phyloP scores from a whole-genome alignment of 2,113 vertebrate species.

The Myiagra hebetior region DNA sequence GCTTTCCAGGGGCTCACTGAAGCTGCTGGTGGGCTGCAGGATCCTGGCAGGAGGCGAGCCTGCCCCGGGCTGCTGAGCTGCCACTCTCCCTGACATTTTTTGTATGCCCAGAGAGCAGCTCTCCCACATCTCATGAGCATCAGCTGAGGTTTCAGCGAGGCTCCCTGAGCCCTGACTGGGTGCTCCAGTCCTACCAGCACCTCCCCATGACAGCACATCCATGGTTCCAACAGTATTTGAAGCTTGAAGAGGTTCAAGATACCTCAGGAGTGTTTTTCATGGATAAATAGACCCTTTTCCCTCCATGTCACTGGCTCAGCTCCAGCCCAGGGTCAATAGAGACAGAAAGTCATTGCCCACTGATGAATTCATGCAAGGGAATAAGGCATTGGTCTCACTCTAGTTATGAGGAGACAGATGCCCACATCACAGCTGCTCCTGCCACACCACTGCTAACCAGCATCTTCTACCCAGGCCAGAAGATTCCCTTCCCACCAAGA shows the following conservation, averaged over 20 bases:
- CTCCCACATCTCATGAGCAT: background rate
- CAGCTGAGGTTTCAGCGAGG: fast-evolving
- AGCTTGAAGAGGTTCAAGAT: background rate
- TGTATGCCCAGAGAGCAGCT: background rate
- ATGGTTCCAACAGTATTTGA: background rate
- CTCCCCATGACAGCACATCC: background rate
- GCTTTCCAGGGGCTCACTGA: background rate
- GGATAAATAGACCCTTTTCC: background rate
- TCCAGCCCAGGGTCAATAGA: background rate
- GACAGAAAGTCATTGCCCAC: background rate
- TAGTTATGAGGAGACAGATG: background rate
- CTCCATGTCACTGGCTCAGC: background rate
- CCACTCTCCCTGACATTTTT: background rate
- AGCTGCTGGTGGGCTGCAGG: background rate
- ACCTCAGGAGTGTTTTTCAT: background rate
- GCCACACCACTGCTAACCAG: background rate
- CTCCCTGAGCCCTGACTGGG: background rate
- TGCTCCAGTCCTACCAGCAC: background rate
- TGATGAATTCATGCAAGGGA: background rate
- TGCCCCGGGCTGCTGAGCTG: background rate
- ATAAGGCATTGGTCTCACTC: background rate
- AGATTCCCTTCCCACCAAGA: background rate
- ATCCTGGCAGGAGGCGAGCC: background rate
- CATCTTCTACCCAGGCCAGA: background rate
- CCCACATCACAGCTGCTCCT: background rate